Percentiles rank a stretch among this genome's conserved stretches.
Conservation (phyloP, 2,888 invertebrate species). For the Teleiodes luculella region DNA sequence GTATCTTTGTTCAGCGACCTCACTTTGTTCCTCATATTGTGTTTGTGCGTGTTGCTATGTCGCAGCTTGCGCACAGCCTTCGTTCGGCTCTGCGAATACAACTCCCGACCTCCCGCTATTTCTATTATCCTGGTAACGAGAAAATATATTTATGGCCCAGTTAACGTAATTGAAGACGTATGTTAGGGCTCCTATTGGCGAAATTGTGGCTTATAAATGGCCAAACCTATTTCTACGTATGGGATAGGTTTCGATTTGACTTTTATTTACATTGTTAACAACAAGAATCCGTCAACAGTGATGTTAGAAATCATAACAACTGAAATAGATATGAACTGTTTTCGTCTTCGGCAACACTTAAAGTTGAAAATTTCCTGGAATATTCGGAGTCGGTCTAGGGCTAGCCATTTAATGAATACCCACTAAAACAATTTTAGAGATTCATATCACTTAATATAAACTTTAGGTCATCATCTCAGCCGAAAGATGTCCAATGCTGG, state of each 20-base stretch:
- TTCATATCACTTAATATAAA: no score
- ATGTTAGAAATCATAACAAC: no score
- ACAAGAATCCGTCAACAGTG: no score
- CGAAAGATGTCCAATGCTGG: no score
- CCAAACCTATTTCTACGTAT: background rate
- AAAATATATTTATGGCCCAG: conserved; percentile 4
- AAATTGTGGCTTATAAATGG: background rate
- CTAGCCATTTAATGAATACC: no score
- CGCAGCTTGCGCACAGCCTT: conserved; percentile 86
- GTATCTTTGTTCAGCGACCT: conserved; percentile 60
- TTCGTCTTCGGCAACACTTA: no score
- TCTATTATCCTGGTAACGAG: conserved; percentile 67
- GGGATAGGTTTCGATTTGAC: background rate
- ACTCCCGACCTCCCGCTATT: conserved; percentile 90
- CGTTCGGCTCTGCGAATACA: conserved; percentile 89
- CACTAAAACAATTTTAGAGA: no score
- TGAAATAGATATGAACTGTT: no score
- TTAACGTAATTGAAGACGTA: conserved; percentile 1
- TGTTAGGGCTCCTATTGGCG: background rate
- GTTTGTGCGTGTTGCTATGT: conserved; percentile 73
- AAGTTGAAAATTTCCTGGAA: no score
- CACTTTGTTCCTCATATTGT: conserved; percentile 70
- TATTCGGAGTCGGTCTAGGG: no score
- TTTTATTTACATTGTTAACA: no score
- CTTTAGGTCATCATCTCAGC: no score